Evolutionary conservation across 2,888 invertebrate genomes (phyloP).

Genomic region (Lepidochrysops patricia): DNA sequence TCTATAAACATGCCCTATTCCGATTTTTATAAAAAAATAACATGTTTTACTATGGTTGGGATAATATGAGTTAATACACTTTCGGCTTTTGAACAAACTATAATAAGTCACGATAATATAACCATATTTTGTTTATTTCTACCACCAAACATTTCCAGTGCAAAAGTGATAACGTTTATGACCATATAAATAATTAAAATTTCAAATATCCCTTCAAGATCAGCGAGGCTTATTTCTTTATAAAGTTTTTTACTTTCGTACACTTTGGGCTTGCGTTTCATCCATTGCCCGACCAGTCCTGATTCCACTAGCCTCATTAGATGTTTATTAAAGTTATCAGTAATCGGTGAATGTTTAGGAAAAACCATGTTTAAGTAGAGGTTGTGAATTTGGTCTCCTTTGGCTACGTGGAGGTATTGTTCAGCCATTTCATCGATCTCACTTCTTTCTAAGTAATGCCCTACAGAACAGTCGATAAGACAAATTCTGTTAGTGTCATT

Average conservation of each 20-base stretch:
- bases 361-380: background rate
- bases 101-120: background rate
- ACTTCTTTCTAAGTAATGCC: background rate
- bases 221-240: background rate
- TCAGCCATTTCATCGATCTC: background rate
- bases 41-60: too few relatives aligned
- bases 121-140: background rate
- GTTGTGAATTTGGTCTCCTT: background rate
- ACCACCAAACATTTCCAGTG: background rate
- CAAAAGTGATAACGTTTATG: background rate
- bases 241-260: background rate
- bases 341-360: background rate
- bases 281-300: background rate
- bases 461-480: background rate
- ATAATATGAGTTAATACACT: too few relatives aligned
- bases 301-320: background rate
- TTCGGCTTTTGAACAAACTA: background rate
- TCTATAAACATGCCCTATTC: too few relatives aligned
- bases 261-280: background rate
- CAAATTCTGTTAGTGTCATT: background rate
- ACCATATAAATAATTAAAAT: background rate
- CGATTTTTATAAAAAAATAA: too few relatives aligned
- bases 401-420: constrained; percentile 1
- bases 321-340: background rate
- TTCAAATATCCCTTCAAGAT: background rate